Percentiles rank a stretch among this genome's conserved stretches.
phyloP scores from a whole-genome alignment of 2,797 vertebrate species.

The Leptatherina wallacei region DNA sequence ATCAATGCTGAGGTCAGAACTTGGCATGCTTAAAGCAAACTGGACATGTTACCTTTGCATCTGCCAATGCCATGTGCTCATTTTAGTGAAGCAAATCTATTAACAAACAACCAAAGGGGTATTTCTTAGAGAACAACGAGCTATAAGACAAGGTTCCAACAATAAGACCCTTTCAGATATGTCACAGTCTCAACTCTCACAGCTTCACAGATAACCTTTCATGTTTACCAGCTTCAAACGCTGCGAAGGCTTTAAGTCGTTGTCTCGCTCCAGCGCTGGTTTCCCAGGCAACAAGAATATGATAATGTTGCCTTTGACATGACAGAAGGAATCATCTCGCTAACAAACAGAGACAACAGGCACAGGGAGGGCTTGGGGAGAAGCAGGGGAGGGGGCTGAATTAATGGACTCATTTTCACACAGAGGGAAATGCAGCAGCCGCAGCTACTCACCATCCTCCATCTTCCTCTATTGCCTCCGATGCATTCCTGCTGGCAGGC shows the following conservation, averaged over 20 bases:
- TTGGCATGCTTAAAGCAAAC: constrained; percentile 30
- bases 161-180: constrained; percentile 60
- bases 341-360: constrained; percentile 86
- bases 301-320: constrained; percentile 88
- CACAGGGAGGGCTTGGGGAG: constrained; percentile 71
- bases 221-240: constrained; percentile 83
- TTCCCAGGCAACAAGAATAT: constrained; percentile 87
- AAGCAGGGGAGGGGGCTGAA: constrained; percentile 65
- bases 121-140: constrained; percentile 35
- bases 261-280: constrained; percentile 76
- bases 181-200: constrained; percentile 70
- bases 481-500: constrained; percentile 79
- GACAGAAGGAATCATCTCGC: constrained; percentile 87
- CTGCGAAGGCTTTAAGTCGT: constrained; percentile 76
- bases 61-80: constrained; percentile 12
- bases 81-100: constrained; percentile 38
- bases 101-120: constrained; percentile 43
- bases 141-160: constrained; percentile 31
- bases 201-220: constrained; percentile 78
- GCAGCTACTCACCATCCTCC: constrained; percentile 77
- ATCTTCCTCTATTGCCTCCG: constrained; percentile 76
- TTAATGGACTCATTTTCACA: constrained; percentile 85
- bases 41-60: constrained; percentile 21
- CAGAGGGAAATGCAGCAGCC: constrained; percentile 73
- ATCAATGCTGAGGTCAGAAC: constrained; percentile 27